Percentiles rank a stretch among this genome's conserved stretches.
phyloP scores from a whole-genome alignment of 2,113 vertebrate genomes.

The Lepisosteus oculatus region DNA sequence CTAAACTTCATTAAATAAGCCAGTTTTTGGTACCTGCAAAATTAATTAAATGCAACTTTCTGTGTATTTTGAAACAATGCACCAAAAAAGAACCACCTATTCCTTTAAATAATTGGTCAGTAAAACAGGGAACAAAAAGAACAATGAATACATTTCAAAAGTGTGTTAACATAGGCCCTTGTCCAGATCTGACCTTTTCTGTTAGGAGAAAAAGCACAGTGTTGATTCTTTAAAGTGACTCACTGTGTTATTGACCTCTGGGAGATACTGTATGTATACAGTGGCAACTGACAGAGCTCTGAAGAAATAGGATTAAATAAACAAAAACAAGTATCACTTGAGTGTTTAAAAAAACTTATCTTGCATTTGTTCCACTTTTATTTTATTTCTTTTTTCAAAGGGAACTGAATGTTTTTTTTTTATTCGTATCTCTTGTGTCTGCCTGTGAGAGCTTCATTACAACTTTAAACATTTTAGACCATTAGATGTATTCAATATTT shows the following conservation, averaged over 20 bases:
- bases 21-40: too few species aligned
- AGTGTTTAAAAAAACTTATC: not conserved
- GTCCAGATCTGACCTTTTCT: constrained; percentile 6
- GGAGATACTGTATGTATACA: not conserved
- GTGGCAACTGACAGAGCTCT: not conserved
- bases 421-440: too few species aligned
- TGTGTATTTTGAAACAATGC: too few species aligned
- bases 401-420: too few species aligned
- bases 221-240: not conserved
- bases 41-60: too few species aligned
- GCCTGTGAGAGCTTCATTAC: too few species aligned
- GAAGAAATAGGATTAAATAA: not conserved
- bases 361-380: not conserved
- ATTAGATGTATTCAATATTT: too few species aligned
- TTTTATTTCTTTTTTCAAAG: not conserved
- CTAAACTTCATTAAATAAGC: too few species aligned
- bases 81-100: too few species aligned
- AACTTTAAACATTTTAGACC: too few species aligned
- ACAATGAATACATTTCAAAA: not conserved
- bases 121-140: not conserved
- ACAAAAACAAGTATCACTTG: constrained; percentile 6
- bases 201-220: constrained; percentile 5
- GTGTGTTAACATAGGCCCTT: not conserved
- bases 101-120: too few species aligned
- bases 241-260: constrained; percentile 1